Base-by-base conservation (phyloP, 2,113 vertebrate genomes). In the Otocyon megalotis region DNA sequence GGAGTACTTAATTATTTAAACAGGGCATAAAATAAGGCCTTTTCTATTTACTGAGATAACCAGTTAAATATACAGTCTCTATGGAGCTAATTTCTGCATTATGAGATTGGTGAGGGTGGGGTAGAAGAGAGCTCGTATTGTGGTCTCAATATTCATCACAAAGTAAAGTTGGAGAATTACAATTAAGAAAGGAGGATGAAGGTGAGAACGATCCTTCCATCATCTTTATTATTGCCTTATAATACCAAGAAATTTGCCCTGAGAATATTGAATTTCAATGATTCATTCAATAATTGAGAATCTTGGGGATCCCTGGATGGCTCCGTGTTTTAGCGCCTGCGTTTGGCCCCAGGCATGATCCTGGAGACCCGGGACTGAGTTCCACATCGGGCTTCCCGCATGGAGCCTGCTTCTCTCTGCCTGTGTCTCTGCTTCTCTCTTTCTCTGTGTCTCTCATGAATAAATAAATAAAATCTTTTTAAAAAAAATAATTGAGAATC, bases 221-320 rank as follows among this genome's bases (percentile, higher is more conserved):
- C 28, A 9, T 65, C 63, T 84, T 88, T 79, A 58, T 60, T 60
- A n/a, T 5, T 92, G 54, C 48, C 9, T 63, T 72, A 77, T 71
- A 37, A 79, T 19, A 94, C 35, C 62, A 96, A 63, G 69, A 94
- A 81, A 72, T 60, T 35, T 37, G 24, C 35, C 74, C 37, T 58
- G 14, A 86, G 26, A 92, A 96, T 76, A 53, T 26, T 87, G 43
- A 82, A 67, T 83, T 96, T 92, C 76, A 92, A 54, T 48, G 30
- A 62, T 15, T 80, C 37, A 58, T 85, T 82, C 24, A 54, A 8
- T 93, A 67, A 82, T n/a, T 63, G 48, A 53, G 35, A 76, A 77
- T 84, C 48, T 88, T 88, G 43, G 43, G 43, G 43, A 43, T 43
- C 43, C 43, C 43, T 43, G 43, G 43, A 43, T 43, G 43, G 43